Conservation (phyloP, 2,113 vertebrate genomes). For the Leptobrachium ailaonicum region DNA sequence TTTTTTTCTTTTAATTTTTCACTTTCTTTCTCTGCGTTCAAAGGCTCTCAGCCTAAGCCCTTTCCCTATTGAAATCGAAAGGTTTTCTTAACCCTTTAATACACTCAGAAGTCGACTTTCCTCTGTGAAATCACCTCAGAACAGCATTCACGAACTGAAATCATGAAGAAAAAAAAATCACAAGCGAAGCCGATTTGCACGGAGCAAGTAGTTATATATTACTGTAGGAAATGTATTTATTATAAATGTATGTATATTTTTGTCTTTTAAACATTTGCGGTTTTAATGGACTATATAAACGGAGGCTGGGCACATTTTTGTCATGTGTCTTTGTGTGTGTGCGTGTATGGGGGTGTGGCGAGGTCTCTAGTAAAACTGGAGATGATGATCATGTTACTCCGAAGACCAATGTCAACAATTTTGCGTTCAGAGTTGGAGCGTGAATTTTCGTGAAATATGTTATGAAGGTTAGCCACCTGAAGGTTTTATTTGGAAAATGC, state of each 20-base stretch:
- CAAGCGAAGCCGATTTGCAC: too few species aligned
- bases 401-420: background rate
- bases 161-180: too few species aligned
- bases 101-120: background rate
- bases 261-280: constrained; percentile 22
- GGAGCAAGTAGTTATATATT: too few species aligned
- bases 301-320: background rate
- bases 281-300: background rate
- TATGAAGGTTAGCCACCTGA: background rate
- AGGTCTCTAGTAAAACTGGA: background rate
- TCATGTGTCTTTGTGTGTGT: background rate
- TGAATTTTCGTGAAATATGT: background rate
- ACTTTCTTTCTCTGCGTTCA: constrained; percentile 35
- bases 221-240: too few species aligned
- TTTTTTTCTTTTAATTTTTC: constrained; percentile 20
- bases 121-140: too few species aligned
- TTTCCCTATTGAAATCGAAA: constrained; percentile 31
- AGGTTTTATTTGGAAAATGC: background rate
- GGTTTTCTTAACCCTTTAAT: constrained; percentile 51
- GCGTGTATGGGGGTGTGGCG: background rate
- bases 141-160: too few species aligned
- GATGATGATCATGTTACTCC: too few species aligned
- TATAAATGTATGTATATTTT: too few species aligned
- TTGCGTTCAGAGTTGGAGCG: background rate
- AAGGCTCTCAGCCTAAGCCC: constrained; percentile 31